These are phyloP conservation scores for Caenorhabditis inopinata DNA, from an alignment of 1,140 invertebrate genomes.

Conservation along the genomic window DNA sequence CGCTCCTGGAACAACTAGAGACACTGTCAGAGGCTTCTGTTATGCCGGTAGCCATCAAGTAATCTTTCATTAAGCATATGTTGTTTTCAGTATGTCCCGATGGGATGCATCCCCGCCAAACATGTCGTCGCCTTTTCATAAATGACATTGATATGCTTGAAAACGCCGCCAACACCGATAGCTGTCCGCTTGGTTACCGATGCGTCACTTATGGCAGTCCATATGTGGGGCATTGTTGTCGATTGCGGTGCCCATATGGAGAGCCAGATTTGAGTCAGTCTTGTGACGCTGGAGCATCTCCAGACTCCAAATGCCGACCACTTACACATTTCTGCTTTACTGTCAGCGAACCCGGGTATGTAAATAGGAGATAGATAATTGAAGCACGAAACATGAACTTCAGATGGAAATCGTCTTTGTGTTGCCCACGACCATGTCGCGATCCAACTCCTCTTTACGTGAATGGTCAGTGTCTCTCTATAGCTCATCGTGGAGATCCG, in stretches of 20 bases:
- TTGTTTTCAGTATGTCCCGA: conserved; percentile 61
- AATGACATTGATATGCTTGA: conserved; percentile 66
- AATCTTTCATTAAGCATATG: neutral
- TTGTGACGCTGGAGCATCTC: conserved; percentile 61
- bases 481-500: conserved; percentile 64
- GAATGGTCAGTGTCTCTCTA: conserved; percentile 64
- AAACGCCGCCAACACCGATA: conserved; percentile 66
- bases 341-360: conserved; percentile 59
- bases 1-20: conserved; percentile 60
- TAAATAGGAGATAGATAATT: neutral
- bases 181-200: conserved; percentile 64
- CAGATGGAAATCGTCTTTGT: conserved; percentile 63
- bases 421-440: conserved; percentile 63
- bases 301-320: conserved; percentile 64
- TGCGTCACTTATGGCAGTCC: conserved; percentile 66
- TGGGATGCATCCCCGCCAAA: conserved; percentile 61
- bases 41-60: conserved; percentile 54
- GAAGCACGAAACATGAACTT: neutral
- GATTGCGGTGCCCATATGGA: conserved; percentile 62
- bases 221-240: conserved; percentile 66
- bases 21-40: conserved; percentile 56
- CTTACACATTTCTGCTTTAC: conserved; percentile 65
- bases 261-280: conserved; percentile 66
- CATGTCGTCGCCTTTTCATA: conserved; percentile 63
- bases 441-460: conserved; percentile 65